These are phyloP conservation scores for Heliopora coerulea DNA, from an alignment of 92 coral and sea anemone species.

Conservation along the genomic window DNA sequence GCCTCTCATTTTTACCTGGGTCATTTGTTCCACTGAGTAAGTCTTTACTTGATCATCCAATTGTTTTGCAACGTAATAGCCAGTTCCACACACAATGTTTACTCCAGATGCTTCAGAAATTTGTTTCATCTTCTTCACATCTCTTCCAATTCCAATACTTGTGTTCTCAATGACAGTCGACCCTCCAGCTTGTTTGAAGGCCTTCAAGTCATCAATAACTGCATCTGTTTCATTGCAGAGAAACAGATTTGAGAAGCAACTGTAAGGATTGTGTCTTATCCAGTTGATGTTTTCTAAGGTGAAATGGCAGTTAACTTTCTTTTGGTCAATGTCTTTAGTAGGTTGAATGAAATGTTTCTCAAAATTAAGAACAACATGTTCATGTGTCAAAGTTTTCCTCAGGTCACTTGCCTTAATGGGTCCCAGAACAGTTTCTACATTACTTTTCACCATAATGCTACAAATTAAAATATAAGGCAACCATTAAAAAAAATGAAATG, in stretches of 20 bases:
- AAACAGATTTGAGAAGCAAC: slow-evolving; percentile 62
- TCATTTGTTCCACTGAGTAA: slow-evolving; percentile 71
- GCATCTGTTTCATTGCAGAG: slow-evolving; percentile 84
- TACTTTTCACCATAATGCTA: slow-evolving; percentile 31
- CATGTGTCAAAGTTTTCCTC: slow-evolving; percentile 90
- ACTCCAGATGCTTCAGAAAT: slow-evolving; percentile 72
- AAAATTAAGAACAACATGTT: slow-evolving; percentile 78
- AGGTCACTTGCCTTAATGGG: slow-evolving; percentile 63
- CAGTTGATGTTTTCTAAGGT: slow-evolving; percentile 71
- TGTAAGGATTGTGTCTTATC: slow-evolving; percentile 81
- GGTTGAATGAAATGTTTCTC: slow-evolving; percentile 59
- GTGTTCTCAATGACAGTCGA: slow-evolving; percentile 82
- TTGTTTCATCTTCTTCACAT: slow-evolving; percentile 65
- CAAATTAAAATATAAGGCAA: no score
- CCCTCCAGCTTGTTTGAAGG: slow-evolving; percentile 90
- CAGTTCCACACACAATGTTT: slow-evolving; percentile 84
- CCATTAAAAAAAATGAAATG: no score
- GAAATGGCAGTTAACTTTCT: slow-evolving; percentile 48
- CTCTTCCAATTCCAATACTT: slow-evolving; percentile 66
- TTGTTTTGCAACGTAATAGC: slow-evolving; percentile 71
- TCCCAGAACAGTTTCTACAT: slow-evolving; percentile 90
- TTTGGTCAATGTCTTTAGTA: slow-evolving; percentile 53
- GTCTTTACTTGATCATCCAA: slow-evolving; percentile 64
- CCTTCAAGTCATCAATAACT: slow-evolving; percentile 67
- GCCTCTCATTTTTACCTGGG: slow-evolving; percentile 65